These are phyloP conservation scores for Erynnis tages DNA, from an alignment of 2,888 invertebrate species.

Conservation along the genomic window DNA sequence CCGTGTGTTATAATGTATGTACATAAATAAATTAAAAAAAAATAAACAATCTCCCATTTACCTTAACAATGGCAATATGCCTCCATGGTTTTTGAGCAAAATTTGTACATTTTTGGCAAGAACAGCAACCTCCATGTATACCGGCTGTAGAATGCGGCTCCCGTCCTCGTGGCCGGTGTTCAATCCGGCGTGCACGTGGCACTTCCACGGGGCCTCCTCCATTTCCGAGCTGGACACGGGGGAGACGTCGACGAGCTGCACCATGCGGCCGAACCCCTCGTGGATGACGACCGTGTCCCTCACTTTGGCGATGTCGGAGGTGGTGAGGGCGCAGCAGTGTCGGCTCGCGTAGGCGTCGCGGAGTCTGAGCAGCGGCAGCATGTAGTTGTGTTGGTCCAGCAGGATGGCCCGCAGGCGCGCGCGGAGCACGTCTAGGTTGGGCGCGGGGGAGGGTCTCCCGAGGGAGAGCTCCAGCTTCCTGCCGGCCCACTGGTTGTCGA, in stretches of 20 bases:
- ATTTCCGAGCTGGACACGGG: conserved; percentile 59
- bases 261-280: conserved; percentile 68
- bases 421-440: conserved; percentile 83
- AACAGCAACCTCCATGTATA: conserved; percentile 84
- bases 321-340: conserved; percentile 87
- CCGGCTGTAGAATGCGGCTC: conserved; percentile 82
- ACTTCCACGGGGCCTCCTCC: conserved; percentile 76
- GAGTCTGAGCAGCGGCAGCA: conserved; percentile 90
- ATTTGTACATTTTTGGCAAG: conserved; percentile 85
- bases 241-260: conserved; percentile 62
- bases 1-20: too few relatives aligned
- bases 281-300: conserved; percentile 84
- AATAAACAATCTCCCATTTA: too few relatives aligned
- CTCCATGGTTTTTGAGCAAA: conserved; percentile 88
- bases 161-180: conserved; percentile 65
- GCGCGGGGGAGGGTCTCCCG: conserved; percentile 81
- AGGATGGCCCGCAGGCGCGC: conserved; percentile 88
- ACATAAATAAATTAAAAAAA: too few relatives aligned
- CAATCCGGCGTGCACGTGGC: conserved; percentile 70
- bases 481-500: conserved; percentile 83
- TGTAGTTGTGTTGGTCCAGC: conserved; percentile 87
- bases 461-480: conserved; percentile 90
- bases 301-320: conserved; percentile 87
- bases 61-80: conserved; percentile 90
- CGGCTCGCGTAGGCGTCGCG: conserved; percentile 91